phyloP scores from a whole-genome alignment of 2,797 vertebrate genomes.

The Scomberomorus guttatus region DNA sequence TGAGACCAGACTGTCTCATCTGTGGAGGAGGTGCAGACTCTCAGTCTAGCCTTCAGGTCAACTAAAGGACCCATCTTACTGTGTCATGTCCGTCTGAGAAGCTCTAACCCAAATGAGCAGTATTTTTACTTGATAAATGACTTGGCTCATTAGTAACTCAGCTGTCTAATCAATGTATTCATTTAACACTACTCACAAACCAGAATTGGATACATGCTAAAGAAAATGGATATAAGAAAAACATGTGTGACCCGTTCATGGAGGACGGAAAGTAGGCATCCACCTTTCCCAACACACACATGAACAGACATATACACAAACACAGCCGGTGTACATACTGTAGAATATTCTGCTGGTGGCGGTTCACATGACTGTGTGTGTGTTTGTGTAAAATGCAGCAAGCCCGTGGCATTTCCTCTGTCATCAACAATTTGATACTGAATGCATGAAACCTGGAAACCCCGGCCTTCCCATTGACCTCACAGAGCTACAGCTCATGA shows the following conservation, averaged over 20 bases:
- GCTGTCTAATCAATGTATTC: not conserved
- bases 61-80: not conserved
- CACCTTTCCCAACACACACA: not conserved
- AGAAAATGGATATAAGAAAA: conserved; percentile 5
- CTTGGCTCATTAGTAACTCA: not conserved
- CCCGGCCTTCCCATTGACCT: conserved; percentile 14
- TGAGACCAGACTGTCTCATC: not conserved
- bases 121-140: not conserved
- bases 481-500: conserved; percentile 28
- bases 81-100: not conserved
- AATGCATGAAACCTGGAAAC: conserved; percentile 32
- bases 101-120: not conserved
- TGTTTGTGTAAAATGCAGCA: conserved; percentile 15
- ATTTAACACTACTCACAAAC: not conserved
- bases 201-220: not conserved
- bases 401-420: conserved; percentile 4
- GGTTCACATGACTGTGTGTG: conserved; percentile 37
- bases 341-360: not conserved
- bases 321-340: conserved; percentile 11
- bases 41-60: not conserved
- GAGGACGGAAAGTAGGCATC: conserved; percentile 21
- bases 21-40: not conserved
- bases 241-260: not conserved
- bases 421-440: conserved; percentile 17
- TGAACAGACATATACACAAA: conserved; percentile 9